These are phyloP conservation scores for Cotesia vestalis DNA, from an alignment of 1,140 invertebrate species.

Conservation along the genomic window DNA sequence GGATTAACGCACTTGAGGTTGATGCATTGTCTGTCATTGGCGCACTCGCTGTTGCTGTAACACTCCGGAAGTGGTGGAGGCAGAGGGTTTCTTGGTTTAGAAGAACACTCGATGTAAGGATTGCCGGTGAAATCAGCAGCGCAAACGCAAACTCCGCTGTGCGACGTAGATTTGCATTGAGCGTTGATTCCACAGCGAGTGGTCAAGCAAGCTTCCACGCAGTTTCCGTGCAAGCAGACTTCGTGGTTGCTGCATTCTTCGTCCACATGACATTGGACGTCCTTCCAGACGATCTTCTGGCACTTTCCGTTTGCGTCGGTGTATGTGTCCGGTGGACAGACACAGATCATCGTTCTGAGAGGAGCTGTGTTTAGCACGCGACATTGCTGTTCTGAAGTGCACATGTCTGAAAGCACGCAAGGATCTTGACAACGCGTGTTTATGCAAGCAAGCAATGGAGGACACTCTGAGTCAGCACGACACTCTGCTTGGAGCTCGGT, in stretches of 20 bases:
- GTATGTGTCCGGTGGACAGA: slow-evolving; percentile 79
- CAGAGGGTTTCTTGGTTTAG: slow-evolving; percentile 65
- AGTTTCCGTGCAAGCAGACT: slow-evolving; percentile 78
- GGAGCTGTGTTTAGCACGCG: slow-evolving; percentile 80
- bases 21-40: slow-evolving; percentile 75
- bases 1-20: slow-evolving; percentile 83
- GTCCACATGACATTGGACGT: slow-evolving; percentile 73
- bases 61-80: slow-evolving; percentile 73
- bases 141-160: slow-evolving; percentile 82
- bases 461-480: slow-evolving; percentile 78
- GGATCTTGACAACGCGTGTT: slow-evolving; percentile 80
- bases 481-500: slow-evolving; percentile 70
- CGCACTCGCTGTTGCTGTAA: slow-evolving; percentile 79
- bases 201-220: slow-evolving; percentile 79
- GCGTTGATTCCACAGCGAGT: slow-evolving; percentile 86
- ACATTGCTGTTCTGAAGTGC: slow-evolving; percentile 79
- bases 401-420: slow-evolving; percentile 75
- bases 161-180: slow-evolving; percentile 78
- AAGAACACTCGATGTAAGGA: slow-evolving; percentile 80
- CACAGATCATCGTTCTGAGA: slow-evolving; percentile 81
- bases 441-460: slow-evolving; percentile 77
- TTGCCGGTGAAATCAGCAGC: slow-evolving; percentile 82
- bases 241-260: slow-evolving; percentile 77
- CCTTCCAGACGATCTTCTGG: slow-evolving; percentile 63
- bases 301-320: slow-evolving; percentile 72